A percentile compares a stretch with the other conserved stretches of the same genome.
Conservation (phyloP, 2,888 invertebrate genomes). For the Chirona hameri region DNA sequence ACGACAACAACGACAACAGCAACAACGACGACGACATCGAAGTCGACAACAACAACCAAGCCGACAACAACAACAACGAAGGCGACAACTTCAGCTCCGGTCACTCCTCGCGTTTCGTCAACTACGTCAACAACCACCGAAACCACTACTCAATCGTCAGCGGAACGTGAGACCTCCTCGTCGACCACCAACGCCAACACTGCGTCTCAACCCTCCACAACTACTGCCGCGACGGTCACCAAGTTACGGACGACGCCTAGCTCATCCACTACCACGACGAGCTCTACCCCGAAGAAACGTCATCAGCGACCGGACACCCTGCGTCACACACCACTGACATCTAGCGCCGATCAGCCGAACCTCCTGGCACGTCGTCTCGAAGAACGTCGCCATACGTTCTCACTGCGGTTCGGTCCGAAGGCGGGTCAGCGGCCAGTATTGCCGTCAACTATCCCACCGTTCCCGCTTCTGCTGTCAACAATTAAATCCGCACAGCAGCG, state of each 20-base stretch:
- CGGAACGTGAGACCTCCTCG: not conserved
- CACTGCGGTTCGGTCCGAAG: not conserved
- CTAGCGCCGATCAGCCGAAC: not conserved
- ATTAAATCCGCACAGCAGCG: not conserved
- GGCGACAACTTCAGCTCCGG: not conserved
- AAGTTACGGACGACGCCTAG: no score
- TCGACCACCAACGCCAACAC: not conserved
- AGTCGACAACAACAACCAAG: not conserved
- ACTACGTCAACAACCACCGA: no score
- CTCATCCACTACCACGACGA: no score
- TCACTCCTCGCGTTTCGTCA: not conserved
- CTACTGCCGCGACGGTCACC: no score
- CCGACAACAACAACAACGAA: not conserved
- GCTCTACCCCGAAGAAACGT: not conserved
- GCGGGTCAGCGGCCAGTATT: not conserved
- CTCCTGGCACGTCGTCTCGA: constrained; percentile 9
- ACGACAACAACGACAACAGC: not conserved
- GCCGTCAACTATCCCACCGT: not conserved
- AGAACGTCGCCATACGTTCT: not conserved
- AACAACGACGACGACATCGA: not conserved
- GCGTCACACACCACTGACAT: not conserved
- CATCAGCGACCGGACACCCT: not conserved
- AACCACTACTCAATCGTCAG: not conserved
- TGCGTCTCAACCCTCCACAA: not conserved
- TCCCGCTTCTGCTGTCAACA: constrained; percentile 6